phyloP scores from a whole-genome alignment of 2,797 vertebrate genomes.

The Thunnus albacares region DNA sequence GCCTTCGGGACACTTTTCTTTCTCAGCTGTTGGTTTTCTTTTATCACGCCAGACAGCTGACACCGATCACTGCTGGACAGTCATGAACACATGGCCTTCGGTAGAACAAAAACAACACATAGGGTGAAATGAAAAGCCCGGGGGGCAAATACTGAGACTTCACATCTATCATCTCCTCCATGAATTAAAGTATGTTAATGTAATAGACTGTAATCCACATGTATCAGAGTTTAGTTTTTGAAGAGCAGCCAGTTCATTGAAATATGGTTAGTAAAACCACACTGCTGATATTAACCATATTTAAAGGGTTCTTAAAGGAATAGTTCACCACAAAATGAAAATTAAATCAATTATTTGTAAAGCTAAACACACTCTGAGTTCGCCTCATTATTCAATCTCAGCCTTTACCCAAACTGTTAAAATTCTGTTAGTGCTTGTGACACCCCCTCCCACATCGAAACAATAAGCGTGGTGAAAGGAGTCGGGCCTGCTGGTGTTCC shows the following conservation, averaged over 20 bases:
- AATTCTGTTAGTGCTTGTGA: conserved; percentile 24
- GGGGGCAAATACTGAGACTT: neutral
- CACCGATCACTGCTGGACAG: neutral
- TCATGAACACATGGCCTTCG: conserved; percentile 3
- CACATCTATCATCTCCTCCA: neutral
- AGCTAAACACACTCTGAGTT: neutral
- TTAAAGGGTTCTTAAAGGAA: conserved; percentile 2
- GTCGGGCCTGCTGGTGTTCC: conserved; percentile 61
- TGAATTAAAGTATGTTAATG: neutral
- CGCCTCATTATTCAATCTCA: neutral
- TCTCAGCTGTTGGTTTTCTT: conserved; percentile 13
- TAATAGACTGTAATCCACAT: neutral
- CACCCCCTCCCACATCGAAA: conserved; percentile 71
- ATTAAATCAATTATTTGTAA: neutral
- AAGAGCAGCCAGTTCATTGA: too few species aligned
- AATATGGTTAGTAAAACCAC: too few species aligned
- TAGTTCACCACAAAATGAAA: neutral
- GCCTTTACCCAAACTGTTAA: neutral
- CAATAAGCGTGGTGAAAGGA: conserved; percentile 77
- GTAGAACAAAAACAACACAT: conserved; percentile 12
- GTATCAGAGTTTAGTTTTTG: neutral
- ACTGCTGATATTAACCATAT: too few species aligned
- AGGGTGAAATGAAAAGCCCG: neutral
- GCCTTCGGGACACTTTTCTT: too few species aligned
- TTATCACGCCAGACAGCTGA: conserved; percentile 8